Evolutionary conservation across 2,113 vertebrate species (phyloP).

Genomic region (Mustela nigripes): DNA sequence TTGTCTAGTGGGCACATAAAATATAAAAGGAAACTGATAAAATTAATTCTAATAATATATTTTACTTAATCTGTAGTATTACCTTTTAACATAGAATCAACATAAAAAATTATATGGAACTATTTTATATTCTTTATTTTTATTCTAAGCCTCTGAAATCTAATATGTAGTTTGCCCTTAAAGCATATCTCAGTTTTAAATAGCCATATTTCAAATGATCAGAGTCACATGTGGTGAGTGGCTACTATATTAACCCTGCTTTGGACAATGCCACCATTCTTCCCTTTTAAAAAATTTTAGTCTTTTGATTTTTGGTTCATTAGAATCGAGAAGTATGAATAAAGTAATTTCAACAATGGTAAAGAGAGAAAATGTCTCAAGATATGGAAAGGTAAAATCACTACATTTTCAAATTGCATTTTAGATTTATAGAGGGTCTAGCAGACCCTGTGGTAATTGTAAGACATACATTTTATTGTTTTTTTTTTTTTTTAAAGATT

Average conservation of each 20-base stretch:
- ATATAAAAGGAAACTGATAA: slow-evolving; percentile 20
- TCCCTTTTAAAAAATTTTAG: background rate
- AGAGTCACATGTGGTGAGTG: background rate
- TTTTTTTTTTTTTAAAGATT: too few species aligned
- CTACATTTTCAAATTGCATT: background rate
- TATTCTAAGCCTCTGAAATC: background rate
- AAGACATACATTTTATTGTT: background rate
- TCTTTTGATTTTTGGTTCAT: background rate
- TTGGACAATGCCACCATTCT: background rate
- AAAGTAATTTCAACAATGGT: background rate
- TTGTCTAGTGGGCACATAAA: background rate
- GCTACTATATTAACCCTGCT: background rate
- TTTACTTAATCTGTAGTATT: background rate
- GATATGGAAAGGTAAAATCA: background rate
- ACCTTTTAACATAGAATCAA: background rate
- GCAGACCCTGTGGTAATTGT: background rate
- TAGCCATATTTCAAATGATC: background rate
- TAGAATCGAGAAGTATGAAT: background rate
- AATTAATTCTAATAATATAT: background rate
- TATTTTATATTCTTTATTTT: background rate
- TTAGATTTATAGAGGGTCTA: background rate
- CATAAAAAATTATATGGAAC: background rate
- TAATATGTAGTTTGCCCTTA: background rate
- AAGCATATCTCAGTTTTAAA: background rate
- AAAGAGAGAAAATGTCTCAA: slow-evolving; percentile 41